phyloP scores from a whole-genome alignment of 92 coral and sea anemone species.

The Zoanthus solanderi region DNA sequence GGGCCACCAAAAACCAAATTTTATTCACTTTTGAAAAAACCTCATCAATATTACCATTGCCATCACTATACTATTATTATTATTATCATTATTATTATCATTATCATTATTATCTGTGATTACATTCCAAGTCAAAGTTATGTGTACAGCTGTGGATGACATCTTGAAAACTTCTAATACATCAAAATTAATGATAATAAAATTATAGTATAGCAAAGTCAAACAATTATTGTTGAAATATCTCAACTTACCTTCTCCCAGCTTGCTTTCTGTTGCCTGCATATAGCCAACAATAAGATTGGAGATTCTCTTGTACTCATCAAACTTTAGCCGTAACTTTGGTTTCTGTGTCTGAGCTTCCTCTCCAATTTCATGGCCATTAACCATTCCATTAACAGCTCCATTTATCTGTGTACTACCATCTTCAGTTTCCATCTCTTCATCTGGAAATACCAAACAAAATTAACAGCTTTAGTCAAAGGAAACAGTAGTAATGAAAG shows the following conservation, averaged over 20 bases:
- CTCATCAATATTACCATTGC: too few relatives aligned
- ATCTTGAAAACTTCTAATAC: too few relatives aligned
- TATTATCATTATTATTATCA: too few relatives aligned
- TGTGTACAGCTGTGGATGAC: too few relatives aligned
- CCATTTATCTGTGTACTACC: constrained; percentile 62
- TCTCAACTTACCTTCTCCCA: constrained; percentile 68
- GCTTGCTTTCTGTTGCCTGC: constrained; percentile 75
- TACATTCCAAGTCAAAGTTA: too few relatives aligned
- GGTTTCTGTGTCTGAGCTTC: constrained; percentile 66
- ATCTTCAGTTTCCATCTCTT: constrained; percentile 84
- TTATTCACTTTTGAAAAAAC: too few relatives aligned
- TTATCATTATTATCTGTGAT: too few relatives aligned
- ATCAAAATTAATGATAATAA: too few relatives aligned
- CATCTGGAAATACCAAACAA: constrained; percentile 29
- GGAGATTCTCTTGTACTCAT: constrained; percentile 83
- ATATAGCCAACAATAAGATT: constrained; percentile 69
- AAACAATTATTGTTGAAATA: not conserved
- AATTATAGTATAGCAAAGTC: too few relatives aligned
- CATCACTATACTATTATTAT: too few relatives aligned
- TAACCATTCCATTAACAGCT: constrained; percentile 68
- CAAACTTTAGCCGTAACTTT: constrained; percentile 72
- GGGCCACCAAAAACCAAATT: too few relatives aligned
- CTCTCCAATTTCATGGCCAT: constrained; percentile 45
- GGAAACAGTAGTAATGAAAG: not conserved
- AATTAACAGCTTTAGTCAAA: not conserved